Conservation (phyloP, 2,888 invertebrate genomes). For the Uropetala carovei region DNA sequence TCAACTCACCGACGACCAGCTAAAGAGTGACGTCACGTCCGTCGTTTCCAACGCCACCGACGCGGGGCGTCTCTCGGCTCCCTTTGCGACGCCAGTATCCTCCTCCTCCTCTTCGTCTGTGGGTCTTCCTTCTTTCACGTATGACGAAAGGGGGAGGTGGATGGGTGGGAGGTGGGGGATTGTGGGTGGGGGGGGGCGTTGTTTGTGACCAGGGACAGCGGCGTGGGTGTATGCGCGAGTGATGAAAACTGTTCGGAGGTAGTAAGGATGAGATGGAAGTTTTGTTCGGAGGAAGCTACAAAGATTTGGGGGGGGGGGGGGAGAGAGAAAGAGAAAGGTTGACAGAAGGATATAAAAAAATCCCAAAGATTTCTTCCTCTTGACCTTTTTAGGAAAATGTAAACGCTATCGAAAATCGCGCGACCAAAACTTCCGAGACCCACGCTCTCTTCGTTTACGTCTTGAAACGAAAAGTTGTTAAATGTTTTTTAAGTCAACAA, state of each 20-base stretch:
- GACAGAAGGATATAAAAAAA: slow-evolving; percentile 3
- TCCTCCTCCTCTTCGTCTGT: not conserved
- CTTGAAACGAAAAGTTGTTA: too few relatives aligned
- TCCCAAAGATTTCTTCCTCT: slow-evolving; percentile 12
- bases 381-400: slow-evolving; percentile 3
- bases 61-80: not conserved
- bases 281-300: not conserved
- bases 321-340: not conserved
- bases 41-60: not conserved
- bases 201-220: slow-evolving; percentile 51
- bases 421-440: too few relatives aligned
- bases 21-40: slow-evolving; percentile 41
- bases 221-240: not conserved
- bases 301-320: not conserved
- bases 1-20: not conserved
- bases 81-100: not conserved
- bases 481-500: too few relatives aligned
- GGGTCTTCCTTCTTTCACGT: not conserved
- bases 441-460: too few relatives aligned
- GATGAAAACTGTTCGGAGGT: too few relatives aligned
- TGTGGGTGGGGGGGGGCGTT: not conserved
- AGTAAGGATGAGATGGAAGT: not conserved
- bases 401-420: too few relatives aligned
- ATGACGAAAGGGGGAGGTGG: not conserved
- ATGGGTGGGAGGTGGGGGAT: not conserved